A percentile compares a stretch with the other conserved stretches of the same genome.
These are phyloP conservation scores for Polydrusus cervinus DNA, from an alignment of 2,888 invertebrate species.

Conservation along the genomic window DNA sequence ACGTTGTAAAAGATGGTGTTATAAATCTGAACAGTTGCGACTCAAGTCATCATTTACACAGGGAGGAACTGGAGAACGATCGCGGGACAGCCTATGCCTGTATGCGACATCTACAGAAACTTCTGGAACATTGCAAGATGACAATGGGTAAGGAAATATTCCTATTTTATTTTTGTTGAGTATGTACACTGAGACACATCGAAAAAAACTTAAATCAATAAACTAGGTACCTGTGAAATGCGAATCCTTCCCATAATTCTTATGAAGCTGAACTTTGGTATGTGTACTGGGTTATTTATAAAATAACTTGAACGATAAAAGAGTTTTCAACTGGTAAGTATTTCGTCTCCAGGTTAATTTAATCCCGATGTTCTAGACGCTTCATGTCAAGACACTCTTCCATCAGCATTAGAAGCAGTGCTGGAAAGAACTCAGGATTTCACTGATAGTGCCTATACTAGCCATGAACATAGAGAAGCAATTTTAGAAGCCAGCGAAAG, in stretches of 20 bases:
- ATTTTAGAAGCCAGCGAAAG: constrained; percentile 91
- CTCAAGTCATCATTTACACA: constrained; percentile 66
- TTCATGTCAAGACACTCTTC: constrained; percentile 83
- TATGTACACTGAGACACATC: no score
- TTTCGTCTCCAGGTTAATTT: no score
- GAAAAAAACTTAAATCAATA: no score
- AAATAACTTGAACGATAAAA: no score
- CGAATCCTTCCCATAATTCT: no score
- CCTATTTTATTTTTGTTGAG: no score
- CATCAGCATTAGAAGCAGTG: constrained; percentile 90
- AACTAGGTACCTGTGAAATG: no score
- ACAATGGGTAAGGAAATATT: constrained; percentile 72
- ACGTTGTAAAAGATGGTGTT: constrained; percentile 97
- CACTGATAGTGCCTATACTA: constrained; percentile 99
- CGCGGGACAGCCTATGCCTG: constrained; percentile 86
- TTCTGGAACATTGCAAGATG: constrained; percentile 89
- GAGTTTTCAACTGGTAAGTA: no score
- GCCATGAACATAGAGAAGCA: constrained; percentile 96
- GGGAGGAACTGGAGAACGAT: constrained; percentile 79
- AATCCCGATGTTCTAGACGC: constrained; percentile 62
- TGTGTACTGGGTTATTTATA: no score
- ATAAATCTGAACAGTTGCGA: constrained; percentile 66
- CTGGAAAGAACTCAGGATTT: constrained; percentile 98
- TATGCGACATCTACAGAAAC: constrained; percentile 87
- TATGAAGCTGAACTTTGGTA: no score